Evolutionary conservation across 1,140 invertebrate species (phyloP).

Genomic region (Colletes latitarsis): DNA sequence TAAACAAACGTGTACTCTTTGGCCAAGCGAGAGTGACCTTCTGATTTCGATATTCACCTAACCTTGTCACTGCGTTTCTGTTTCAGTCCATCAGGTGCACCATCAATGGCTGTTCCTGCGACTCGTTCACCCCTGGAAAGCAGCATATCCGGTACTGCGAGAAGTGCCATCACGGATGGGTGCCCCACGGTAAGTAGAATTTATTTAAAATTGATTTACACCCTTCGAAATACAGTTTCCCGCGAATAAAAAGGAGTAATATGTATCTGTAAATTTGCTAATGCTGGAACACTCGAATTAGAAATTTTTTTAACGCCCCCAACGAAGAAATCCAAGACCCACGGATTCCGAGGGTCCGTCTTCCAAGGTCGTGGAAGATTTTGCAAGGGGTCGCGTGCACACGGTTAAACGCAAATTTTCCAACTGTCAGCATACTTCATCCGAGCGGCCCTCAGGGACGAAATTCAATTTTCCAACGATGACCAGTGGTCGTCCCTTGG

Average conservation of each 20-base stretch:
- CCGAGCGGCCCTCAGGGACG: conserved; percentile 75
- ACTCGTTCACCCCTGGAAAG: conserved; percentile 89
- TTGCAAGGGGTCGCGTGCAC: conserved; percentile 45
- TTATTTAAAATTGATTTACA: background rate
- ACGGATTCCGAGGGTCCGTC: background rate
- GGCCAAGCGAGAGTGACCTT: no score
- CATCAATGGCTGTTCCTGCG: conserved; percentile 86
- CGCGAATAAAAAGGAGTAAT: no score
- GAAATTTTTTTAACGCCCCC: no score
- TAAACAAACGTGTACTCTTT: no score
- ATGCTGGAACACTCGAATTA: no score
- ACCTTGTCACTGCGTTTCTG: background rate
- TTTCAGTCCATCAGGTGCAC: conserved; percentile 88
- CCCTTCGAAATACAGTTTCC: no score
- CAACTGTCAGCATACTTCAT: conserved; percentile 78
- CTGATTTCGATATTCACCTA: no score
- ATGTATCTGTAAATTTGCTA: no score
- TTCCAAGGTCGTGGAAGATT: conserved; percentile 26
- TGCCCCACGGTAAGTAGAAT: conserved; percentile 87
- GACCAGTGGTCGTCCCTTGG: conserved; percentile 75
- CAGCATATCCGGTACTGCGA: conserved; percentile 87
- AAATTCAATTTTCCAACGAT: conserved; percentile 81
- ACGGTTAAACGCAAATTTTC: conserved; percentile 71
- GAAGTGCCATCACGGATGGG: conserved; percentile 89
- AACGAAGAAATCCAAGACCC: no score